Evolutionary conservation across 1,140 invertebrate genomes (phyloP), one percentile per base, ranked within the genome.

Genomic region (Aphis craccivora): DNA sequence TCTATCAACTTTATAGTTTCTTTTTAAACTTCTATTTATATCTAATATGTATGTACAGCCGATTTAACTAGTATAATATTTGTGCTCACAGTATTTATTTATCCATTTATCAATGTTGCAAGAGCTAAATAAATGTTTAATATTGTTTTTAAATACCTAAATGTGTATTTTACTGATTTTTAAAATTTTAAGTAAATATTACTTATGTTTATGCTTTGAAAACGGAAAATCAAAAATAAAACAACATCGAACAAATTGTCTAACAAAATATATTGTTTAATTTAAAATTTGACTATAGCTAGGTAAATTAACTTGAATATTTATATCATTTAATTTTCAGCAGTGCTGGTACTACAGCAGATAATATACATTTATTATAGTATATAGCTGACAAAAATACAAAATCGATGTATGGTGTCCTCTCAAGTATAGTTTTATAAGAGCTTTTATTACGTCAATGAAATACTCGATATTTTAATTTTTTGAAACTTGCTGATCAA

Each of bases 321-420:
- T 76, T 18, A n/a, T n/a, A 67, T n/a, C 60, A n/a, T 35, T 18
- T 14, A 76, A 9, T 11, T 67, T 67, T 11, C 30, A 67, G 30
- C n/a, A n/a, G 60, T 76, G n/a, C 20, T 76, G 60, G 14, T 18
- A n/a, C 60, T 76, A 76, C 14, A 76, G n/a, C 30, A 76, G 14
- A 76, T 76, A 76, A 76, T n/a, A n/a, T 20, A n/a, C 30, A 76
- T 76, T 76, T 76, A 76, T 76, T n/a, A 76, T 76, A 11, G 60
- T 76, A 14, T 76, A 76, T n/a, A 30, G n/a, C 30, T n/a, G 30
- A n/a, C 60, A n/a, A n/a, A 76, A 76, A n/a, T 76, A 76, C 30
- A 76, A 76, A 76, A 76, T 76, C 60, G n/a, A 76, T 76, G n/a
- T n/a, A n/a, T 76, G 30, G n/a, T n/a, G 60, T 76, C 60, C 60